phyloP scores from a whole-genome alignment of 1,140 invertebrate species.

The Apis florea region DNA sequence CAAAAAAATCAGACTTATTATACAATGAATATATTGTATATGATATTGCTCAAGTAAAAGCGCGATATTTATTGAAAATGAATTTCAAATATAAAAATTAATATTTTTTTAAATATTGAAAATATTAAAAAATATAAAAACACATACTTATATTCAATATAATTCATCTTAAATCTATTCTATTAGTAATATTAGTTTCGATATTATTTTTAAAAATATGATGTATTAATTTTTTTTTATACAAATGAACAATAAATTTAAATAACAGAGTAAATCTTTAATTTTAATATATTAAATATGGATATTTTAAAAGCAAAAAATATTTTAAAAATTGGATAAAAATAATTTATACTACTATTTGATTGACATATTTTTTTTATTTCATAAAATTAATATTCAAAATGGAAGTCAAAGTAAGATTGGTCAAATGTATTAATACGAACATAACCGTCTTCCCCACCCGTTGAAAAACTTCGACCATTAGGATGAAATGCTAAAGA shows the following conservation, averaged over 20 bases:
- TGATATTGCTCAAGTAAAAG: constrained; percentile 93
- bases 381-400: constrained; percentile 88
- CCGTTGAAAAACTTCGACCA: constrained; percentile 97
- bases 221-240: constrained; percentile 5
- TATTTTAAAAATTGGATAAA: neutral
- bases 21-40: constrained; percentile 97
- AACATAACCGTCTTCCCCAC: constrained; percentile 99
- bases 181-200: constrained; percentile 14
- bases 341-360: constrained; percentile 31
- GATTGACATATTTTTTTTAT: constrained; percentile 21
- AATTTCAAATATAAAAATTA: constrained; percentile 87
- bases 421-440: constrained; percentile 97
- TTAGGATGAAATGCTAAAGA: constrained; percentile 98
- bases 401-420: constrained; percentile 97
- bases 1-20: constrained; percentile 82
- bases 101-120: constrained; percentile 16
- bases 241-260: constrained; percentile 22
- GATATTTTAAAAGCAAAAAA: neutral
- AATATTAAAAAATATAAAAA: neutral
- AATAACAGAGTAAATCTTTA: neutral
- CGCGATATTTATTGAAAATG: constrained; percentile 89
- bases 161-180: neutral
- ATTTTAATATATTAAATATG: neutral
- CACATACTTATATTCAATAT: neutral
- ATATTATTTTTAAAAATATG: neutral